These are phyloP conservation scores for Amazonetta brasiliensis DNA, from an alignment of 2,797 vertebrate species.

Conservation along the genomic window DNA sequence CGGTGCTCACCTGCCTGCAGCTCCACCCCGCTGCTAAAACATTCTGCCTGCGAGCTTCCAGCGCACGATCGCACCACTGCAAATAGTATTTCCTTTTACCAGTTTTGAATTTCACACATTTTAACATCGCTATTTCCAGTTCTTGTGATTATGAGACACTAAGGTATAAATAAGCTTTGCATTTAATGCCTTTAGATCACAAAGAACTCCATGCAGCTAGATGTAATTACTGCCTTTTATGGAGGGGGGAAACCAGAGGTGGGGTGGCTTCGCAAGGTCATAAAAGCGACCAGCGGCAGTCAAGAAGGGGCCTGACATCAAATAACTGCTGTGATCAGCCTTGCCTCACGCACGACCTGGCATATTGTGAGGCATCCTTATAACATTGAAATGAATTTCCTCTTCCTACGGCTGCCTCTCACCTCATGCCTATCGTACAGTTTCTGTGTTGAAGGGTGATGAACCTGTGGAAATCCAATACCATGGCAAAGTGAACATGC, in stretches of 20 bases:
- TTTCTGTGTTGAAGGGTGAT: background rate
- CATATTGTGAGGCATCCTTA: background rate
- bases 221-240: background rate
- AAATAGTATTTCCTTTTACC: background rate
- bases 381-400: background rate
- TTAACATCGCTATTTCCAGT: background rate
- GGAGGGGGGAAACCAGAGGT: background rate
- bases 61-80: rapidly evolving
- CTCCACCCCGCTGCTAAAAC: background rate
- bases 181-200: background rate
- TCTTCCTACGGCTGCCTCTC: background rate
- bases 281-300: background rate
- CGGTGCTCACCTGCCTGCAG: background rate
- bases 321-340: background rate
- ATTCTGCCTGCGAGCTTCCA: background rate
- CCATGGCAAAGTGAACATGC: background rate
- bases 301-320: background rate
- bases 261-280: background rate
- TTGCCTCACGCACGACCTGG: background rate
- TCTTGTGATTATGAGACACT: background rate
- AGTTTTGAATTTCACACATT: background rate
- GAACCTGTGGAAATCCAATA: background rate
- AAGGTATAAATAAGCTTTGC: background rate
- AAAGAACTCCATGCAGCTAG: background rate
- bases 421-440: too few relatives aligned